phyloP scores from a whole-genome alignment of 2,113 vertebrate genomes.

The Myrmophylax atrothorax region DNA sequence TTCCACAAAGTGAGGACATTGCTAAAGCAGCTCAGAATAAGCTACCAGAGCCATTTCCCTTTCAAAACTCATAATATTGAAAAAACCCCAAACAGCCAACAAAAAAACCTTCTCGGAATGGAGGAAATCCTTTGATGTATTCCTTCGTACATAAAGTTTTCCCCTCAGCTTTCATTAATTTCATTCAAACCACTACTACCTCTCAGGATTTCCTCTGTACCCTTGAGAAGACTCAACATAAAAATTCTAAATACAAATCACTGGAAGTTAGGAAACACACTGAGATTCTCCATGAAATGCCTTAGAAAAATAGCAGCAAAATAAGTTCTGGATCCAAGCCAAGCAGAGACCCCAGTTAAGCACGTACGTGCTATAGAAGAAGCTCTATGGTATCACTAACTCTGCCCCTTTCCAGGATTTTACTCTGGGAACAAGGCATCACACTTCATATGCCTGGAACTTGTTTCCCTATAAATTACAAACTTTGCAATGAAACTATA shows the following conservation, averaged over 20 bases:
- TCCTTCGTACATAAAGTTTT: background rate
- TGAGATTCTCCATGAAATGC: background rate
- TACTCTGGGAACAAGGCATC: background rate
- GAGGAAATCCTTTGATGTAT: conserved; percentile 10
- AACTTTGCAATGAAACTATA: background rate
- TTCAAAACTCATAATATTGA: background rate
- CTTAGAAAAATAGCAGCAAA: background rate
- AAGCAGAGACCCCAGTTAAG: background rate
- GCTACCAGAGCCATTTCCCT: background rate
- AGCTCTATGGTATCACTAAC: fast-evolving
- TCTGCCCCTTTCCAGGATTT: background rate
- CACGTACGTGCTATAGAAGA: fast-evolving
- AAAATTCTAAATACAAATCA: background rate
- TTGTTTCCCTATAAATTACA: background rate
- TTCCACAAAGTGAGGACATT: background rate
- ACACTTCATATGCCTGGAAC: background rate
- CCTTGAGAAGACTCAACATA: background rate
- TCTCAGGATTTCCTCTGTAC: background rate
- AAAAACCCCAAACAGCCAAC: background rate
- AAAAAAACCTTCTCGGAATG: background rate
- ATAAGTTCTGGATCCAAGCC: background rate
- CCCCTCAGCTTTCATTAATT: conserved; percentile 27
- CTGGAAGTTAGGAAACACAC: background rate
- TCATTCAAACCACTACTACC: background rate
- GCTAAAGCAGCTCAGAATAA: background rate